Percentiles rank a stretch among this genome's conserved stretches.
Conservation (phyloP, 2,888 invertebrate genomes). For the Conomelus anceps region DNA sequence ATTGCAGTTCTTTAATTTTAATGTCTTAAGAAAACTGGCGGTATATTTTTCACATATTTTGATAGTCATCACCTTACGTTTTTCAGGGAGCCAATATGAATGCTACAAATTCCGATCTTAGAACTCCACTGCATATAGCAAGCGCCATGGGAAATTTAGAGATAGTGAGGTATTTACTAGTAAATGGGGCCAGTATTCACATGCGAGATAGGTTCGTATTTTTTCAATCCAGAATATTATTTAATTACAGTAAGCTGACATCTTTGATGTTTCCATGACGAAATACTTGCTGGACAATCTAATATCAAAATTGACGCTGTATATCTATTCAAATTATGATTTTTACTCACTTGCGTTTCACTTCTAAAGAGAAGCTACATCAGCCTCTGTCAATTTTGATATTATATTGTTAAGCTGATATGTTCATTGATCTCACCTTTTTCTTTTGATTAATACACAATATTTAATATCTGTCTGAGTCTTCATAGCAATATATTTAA, state of each 20-base stretch:
- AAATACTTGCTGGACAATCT: no score
- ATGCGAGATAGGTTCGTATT: slow-evolving; percentile 53
- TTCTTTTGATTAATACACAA: neutral
- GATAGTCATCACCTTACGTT: slow-evolving; percentile 38
- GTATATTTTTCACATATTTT: slow-evolving; percentile 39
- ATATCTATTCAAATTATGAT: no score
- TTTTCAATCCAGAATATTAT: neutral
- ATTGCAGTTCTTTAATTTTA: neutral
- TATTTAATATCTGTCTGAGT: neutral
- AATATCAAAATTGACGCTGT: no score
- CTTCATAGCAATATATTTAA: no score
- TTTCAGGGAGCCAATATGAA: slow-evolving; percentile 66
- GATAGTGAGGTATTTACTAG: slow-evolving; percentile 65
- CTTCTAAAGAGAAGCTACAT: no score
- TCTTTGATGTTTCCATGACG: no score
- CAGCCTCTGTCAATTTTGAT: no score
- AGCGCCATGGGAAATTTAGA: slow-evolving; percentile 60
- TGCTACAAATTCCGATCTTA: slow-evolving; percentile 62
- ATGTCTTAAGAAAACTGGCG: neutral
- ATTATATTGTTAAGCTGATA: no score
- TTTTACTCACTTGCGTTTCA: no score
- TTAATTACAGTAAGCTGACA: neutral
- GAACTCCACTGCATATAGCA: slow-evolving; percentile 76
- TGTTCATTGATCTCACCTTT: neutral
- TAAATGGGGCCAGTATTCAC: slow-evolving; percentile 77